A percentile compares a stretch with the other conserved stretches of the same genome.
These are phyloP conservation scores for Drosophila subpulchrella DNA, from an alignment of 1,140 invertebrate genomes.

Conservation along the genomic window DNA sequence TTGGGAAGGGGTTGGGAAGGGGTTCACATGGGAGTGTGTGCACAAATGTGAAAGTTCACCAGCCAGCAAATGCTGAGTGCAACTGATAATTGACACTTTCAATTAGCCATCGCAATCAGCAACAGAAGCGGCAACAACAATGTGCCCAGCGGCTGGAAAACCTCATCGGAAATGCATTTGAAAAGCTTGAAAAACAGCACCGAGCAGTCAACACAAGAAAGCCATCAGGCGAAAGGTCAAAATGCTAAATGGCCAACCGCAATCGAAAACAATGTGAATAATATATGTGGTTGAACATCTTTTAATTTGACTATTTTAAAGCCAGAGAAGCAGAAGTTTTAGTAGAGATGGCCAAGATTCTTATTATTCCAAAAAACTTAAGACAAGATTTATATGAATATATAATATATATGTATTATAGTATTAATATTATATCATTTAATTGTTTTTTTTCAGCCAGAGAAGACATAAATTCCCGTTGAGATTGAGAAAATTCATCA, in stretches of 20 bases:
- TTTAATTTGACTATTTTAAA: background rate
- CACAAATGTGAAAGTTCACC: slow-evolving; percentile 72
- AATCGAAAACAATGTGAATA: slow-evolving; percentile 14
- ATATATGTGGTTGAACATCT: too few relatives aligned
- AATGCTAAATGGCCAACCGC: slow-evolving; percentile 24
- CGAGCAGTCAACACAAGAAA: slow-evolving; percentile 25
- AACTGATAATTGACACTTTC: slow-evolving; percentile 64
- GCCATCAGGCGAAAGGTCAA: slow-evolving; percentile 55
- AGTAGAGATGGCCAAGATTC: too few relatives aligned
- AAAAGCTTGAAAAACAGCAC: slow-evolving; percentile 19
- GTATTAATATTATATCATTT: too few relatives aligned
- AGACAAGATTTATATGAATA: too few relatives aligned
- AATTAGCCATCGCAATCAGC: slow-evolving; percentile 59
- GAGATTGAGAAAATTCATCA: too few relatives aligned
- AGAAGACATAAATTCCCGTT: too few relatives aligned
- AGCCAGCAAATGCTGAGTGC: slow-evolving; percentile 16
- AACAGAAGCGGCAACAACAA: slow-evolving; percentile 31
- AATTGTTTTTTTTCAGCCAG: too few relatives aligned
- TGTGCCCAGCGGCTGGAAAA: slow-evolving; percentile 23
- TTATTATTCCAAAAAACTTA: too few relatives aligned
- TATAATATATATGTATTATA: too few relatives aligned
- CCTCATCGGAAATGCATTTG: slow-evolving; percentile 35
- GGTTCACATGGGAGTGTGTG: slow-evolving; percentile 9
- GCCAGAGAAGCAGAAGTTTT: background rate
- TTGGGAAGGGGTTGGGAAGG: background rate